These are phyloP conservation scores for Valencia hispanica DNA, from an alignment of 2,797 vertebrate species.

Conservation along the genomic window DNA sequence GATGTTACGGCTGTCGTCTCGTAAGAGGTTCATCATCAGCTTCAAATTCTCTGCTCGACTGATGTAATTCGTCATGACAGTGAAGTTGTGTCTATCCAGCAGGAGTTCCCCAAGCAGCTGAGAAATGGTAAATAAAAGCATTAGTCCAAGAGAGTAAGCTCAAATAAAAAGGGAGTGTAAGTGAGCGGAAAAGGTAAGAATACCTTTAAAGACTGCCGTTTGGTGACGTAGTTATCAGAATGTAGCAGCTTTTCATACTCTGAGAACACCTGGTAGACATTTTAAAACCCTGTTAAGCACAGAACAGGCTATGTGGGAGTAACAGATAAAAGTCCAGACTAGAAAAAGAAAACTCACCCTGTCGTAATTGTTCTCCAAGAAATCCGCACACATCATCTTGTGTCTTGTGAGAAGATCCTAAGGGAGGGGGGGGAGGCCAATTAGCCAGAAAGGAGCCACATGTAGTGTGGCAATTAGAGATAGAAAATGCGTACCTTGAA, in stretches of 20 bases:
- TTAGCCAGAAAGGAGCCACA: background rate
- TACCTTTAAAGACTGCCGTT: constrained; percentile 87
- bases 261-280: constrained; percentile 78
- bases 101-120: constrained; percentile 86
- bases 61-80: constrained; percentile 87
- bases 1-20: constrained; percentile 87
- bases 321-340: background rate
- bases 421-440: background rate
- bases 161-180: background rate
- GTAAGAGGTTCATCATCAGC: constrained; percentile 87
- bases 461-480: background rate
- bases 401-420: constrained; percentile 87
- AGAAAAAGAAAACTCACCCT: constrained; percentile 64
- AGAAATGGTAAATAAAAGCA: background rate
- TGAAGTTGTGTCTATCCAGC: constrained; percentile 87
- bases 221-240: constrained; percentile 87
- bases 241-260: constrained; percentile 87
- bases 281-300: constrained; percentile 16
- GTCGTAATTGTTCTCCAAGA: constrained; percentile 86
- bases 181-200: background rate
- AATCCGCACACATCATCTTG: constrained; percentile 86
- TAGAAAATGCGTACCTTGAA: constrained; percentile 77
- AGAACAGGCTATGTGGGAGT: background rate
- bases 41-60: constrained; percentile 85
- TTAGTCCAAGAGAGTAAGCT: background rate